These are phyloP conservation scores for Cancer borealis DNA, from an alignment of 2,888 invertebrate genomes.

Conservation along the genomic window DNA sequence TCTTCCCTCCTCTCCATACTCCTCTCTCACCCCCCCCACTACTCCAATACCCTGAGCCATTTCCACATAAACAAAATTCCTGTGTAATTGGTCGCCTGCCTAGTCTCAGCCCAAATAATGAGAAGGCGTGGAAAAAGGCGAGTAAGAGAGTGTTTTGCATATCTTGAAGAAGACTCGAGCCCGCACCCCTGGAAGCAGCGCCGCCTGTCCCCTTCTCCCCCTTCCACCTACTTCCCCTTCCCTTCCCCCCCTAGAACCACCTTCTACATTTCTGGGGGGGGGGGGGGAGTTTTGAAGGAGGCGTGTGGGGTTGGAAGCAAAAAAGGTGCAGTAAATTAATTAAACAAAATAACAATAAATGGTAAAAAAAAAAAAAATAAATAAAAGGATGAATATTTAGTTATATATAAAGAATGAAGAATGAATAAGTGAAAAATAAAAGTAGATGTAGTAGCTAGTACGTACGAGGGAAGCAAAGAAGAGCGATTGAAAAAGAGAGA, in stretches of 20 bases:
- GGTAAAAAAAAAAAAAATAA: neutral
- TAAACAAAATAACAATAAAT: neutral
- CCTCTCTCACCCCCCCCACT: neutral
- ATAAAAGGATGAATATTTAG: neutral
- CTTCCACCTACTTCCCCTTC: too few relatives aligned
- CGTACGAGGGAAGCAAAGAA: neutral
- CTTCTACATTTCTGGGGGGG: too few relatives aligned
- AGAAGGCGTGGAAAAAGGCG: slow-evolving; percentile 42
- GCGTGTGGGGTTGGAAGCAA: neutral
- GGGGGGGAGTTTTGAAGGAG: too few relatives aligned
- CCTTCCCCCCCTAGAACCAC: too few relatives aligned
- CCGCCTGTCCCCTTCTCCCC: neutral
- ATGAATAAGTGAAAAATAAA: neutral
- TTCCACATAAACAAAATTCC: slow-evolving; percentile 47
- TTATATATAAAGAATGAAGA: neutral
- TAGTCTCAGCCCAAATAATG: slow-evolving; percentile 22
- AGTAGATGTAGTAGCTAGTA: neutral
- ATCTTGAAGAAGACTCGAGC: neutral
- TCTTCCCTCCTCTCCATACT: neutral
- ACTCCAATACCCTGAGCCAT: neutral
- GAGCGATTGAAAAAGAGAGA: neutral
- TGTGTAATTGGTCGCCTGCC: slow-evolving; percentile 41
- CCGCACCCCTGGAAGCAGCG: neutral
- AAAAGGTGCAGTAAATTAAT: neutral
- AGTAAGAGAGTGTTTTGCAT: slow-evolving; percentile 47